Percentiles rank a stretch among this genome's conserved stretches.
These are phyloP conservation scores for Germaria angustata DNA, from an alignment of 2,888 invertebrate species.

Conservation along the genomic window DNA sequence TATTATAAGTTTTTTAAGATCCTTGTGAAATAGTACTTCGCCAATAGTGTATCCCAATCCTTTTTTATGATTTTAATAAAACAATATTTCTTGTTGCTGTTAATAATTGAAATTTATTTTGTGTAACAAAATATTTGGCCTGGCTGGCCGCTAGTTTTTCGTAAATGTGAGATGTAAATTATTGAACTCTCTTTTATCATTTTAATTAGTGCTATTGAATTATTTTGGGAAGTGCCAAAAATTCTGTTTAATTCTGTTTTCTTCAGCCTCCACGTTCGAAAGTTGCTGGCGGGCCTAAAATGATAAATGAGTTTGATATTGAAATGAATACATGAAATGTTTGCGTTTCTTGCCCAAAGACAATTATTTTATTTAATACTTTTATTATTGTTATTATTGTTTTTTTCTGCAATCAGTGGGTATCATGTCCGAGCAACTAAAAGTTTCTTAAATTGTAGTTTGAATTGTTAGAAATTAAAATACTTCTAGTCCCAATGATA, in stretches of 20 bases:
- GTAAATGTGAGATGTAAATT: neutral
- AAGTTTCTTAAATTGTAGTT: neutral
- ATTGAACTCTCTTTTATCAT: neutral
- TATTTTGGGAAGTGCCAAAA: neutral
- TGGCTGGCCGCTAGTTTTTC: no score
- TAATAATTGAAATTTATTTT: no score
- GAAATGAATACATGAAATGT: neutral
- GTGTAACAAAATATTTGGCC: no score
- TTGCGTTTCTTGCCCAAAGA: neutral
- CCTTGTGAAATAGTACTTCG: no score
- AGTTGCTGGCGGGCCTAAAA: neutral
- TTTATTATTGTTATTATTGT: no score
- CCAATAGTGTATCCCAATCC: no score
- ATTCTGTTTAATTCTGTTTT: neutral
- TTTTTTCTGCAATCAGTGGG: neutral
- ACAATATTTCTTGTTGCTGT: no score
- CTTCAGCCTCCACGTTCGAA: neutral
- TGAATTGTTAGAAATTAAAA: neutral
- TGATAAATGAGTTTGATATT: conserved; percentile 22
- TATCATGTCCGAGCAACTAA: neutral
- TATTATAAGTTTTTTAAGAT: no score
- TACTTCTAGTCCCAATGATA: neutral
- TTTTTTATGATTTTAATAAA: no score
- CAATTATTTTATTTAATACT: neutral
- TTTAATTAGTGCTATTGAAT: neutral